These are phyloP conservation scores for Hafferia zeledoni DNA, from an alignment of 2,797 vertebrate species.

Conservation along the genomic window DNA sequence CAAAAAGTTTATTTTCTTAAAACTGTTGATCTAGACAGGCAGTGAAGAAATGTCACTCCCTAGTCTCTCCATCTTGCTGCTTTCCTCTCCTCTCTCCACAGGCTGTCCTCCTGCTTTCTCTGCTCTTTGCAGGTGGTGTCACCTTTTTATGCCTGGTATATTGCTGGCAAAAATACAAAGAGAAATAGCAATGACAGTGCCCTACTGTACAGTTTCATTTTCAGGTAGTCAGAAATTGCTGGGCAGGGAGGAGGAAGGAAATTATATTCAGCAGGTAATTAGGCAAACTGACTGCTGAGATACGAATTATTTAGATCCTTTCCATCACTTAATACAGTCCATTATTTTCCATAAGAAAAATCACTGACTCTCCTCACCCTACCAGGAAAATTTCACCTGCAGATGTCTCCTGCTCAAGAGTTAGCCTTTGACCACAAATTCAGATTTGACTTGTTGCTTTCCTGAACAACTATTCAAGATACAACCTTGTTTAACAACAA, in stretches of 20 bases:
- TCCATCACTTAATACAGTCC: neutral
- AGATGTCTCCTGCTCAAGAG: neutral
- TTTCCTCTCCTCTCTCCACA: neutral
- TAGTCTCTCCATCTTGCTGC: neutral
- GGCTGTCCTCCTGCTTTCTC: neutral
- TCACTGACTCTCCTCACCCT: neutral
- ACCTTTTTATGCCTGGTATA: neutral
- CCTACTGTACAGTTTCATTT: neutral
- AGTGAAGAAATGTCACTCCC: neutral
- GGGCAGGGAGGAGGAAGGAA: neutral
- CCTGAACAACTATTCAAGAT: neutral
- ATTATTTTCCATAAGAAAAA: neutral
- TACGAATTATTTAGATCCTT: neutral
- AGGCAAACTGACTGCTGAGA: neutral
- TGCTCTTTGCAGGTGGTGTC: neutral
- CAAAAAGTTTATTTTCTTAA: neutral
- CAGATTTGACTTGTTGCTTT: neutral
- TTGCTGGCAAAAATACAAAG: neutral
- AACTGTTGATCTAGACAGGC: neutral
- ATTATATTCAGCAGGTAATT: neutral
- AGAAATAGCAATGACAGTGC: neutral
- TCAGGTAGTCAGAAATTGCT: neutral
- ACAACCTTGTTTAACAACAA: neutral
- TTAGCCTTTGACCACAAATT: neutral
- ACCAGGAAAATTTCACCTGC: neutral